Evolutionary conservation across 2,113 vertebrate species (phyloP).

Genomic region (Meriones unguiculatus): DNA sequence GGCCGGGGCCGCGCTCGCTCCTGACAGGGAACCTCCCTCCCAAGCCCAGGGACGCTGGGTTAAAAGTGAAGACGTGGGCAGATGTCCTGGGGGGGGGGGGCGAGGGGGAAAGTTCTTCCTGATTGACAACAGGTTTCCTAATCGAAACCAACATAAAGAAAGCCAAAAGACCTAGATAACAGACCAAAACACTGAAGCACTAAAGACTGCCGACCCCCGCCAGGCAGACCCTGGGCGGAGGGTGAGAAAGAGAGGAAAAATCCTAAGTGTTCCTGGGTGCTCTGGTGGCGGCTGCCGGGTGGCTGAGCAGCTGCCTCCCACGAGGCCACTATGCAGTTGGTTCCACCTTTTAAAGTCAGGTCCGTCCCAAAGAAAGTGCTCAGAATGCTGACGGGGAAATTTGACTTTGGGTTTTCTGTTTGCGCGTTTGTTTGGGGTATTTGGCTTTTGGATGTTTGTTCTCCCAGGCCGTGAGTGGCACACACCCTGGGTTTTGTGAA

Average conservation of each 20-base stretch:
- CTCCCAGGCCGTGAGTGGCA: background rate
- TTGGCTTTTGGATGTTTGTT: background rate
- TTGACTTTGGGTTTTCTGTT: background rate
- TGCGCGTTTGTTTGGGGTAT: background rate
- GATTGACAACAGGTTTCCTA: background rate
- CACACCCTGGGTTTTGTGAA: background rate
- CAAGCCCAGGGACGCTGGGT: background rate
- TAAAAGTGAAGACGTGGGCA: background rate
- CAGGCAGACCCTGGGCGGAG: background rate
- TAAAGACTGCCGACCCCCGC: background rate
- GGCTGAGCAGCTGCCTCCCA: background rate
- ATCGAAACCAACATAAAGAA: background rate
- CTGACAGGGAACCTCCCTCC: background rate
- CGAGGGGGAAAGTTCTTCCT: background rate
- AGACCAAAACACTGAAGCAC: background rate
- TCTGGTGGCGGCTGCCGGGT: background rate
- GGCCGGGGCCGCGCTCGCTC: background rate
- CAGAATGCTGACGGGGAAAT: background rate
- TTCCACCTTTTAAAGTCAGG: background rate
- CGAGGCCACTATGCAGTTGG: background rate
- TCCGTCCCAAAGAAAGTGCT: background rate
- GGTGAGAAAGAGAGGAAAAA: background rate
- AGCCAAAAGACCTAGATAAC: background rate
- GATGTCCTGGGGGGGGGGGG: background rate
- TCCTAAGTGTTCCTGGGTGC: background rate